Conservation (phyloP, 2,797 vertebrate genomes). For the Tapirus indicus region DNA sequence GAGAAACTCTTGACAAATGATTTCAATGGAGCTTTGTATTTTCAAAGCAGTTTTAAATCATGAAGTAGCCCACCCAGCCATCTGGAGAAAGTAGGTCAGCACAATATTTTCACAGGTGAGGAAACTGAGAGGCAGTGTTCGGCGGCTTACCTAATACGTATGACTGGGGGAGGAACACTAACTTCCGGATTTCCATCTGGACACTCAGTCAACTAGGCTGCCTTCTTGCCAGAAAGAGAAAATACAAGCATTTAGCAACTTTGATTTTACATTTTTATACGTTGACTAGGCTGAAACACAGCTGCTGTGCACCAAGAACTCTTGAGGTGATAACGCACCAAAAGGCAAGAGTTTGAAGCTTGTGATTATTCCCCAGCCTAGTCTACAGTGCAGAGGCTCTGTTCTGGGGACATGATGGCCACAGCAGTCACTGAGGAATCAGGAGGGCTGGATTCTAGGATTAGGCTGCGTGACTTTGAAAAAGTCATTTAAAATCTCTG, state of each 20-base stretch:
- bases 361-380: not conserved
- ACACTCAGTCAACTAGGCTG: not conserved
- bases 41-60: conserved; percentile 74
- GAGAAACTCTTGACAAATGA: conserved; percentile 39
- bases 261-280: conserved; percentile 60
- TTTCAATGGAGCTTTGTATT: conserved; percentile 70
- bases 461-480: not conserved
- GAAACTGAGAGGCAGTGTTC: conserved; percentile 72
- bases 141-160: not conserved
- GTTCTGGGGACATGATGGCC: not conserved
- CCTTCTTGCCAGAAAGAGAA: conserved; percentile 65
- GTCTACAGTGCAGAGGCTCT: not conserved
- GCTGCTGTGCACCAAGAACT: not conserved
- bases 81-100: conserved; percentile 70
- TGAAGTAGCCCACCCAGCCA: conserved; percentile 66
- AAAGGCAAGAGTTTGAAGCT: not conserved
- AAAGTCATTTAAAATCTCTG: not conserved
- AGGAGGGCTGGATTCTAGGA: not conserved
- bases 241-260: conserved; percentile 28
- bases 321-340: not conserved
- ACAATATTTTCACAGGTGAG: conserved; percentile 80
- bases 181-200: conserved; percentile 30
- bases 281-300: not conserved
- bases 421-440: not conserved
- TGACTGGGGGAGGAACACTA: not conserved